Percentiles rank a stretch among this genome's conserved stretches.
phyloP scores from a whole-genome alignment of 2,797 vertebrate genomes.

The Notolabrus celidotus region DNA sequence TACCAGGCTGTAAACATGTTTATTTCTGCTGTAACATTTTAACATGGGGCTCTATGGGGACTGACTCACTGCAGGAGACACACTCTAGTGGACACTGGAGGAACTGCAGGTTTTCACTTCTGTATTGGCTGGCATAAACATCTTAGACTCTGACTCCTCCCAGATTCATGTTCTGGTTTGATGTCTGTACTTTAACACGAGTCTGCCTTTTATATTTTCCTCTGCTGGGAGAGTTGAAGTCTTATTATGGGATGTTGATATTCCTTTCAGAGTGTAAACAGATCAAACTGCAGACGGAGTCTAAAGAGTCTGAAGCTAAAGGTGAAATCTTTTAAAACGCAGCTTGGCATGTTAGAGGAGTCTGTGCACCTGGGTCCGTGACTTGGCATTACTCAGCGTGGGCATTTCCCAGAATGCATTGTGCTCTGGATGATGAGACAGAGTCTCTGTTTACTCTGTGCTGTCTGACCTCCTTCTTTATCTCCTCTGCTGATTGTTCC shows the following conservation, averaged over 20 bases:
- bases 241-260: slow-evolving; percentile 36
- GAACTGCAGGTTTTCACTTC: too few species aligned
- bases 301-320: slow-evolving; percentile 39
- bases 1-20: too few species aligned
- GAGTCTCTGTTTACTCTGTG: slow-evolving; percentile 59
- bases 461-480: slow-evolving; percentile 69
- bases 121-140: too few species aligned
- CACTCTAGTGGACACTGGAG: too few species aligned
- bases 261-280: too few species aligned
- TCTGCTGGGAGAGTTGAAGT: slow-evolving; percentile 26
- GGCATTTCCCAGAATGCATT: slow-evolving; percentile 68
- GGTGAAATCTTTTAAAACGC: slow-evolving; percentile 40
- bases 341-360: slow-evolving; percentile 35
- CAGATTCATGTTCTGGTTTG: too few species aligned
- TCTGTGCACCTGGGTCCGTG: slow-evolving; percentile 59
- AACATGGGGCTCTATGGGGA: too few species aligned
- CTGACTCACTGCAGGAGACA: too few species aligned
- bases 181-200: too few species aligned
- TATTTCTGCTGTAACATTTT: too few species aligned
- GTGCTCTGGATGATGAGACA: slow-evolving; percentile 44
- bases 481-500: slow-evolving; percentile 65
- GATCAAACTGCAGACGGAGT: slow-evolving; percentile 43
- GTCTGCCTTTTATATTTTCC: too few species aligned
- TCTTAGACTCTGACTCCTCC: too few species aligned
- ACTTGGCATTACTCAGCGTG: slow-evolving; percentile 44